Percentiles rank a stretch among this genome's conserved stretches.
phyloP scores from a whole-genome alignment of 2,888 invertebrate species.

The Eristalis pertinax region DNA sequence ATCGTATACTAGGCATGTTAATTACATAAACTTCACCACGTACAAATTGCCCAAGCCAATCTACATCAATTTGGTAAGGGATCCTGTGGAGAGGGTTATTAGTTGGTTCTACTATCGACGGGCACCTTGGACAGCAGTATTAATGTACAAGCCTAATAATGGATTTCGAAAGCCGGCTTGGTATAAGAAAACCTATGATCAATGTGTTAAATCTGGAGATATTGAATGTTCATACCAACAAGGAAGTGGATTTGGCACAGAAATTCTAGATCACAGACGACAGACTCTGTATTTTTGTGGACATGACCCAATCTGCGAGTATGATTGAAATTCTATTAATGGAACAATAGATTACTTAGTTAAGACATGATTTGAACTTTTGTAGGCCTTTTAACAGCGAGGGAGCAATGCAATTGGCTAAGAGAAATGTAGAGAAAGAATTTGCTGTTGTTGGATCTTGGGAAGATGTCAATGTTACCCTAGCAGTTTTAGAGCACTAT shows the following conservation, averaged over 20 bases:
- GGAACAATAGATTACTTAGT: no score
- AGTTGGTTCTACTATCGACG: constrained; percentile 95
- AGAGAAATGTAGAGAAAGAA: constrained; percentile 90
- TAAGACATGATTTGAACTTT: background rate
- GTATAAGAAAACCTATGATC: constrained; percentile 93
- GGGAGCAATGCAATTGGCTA: constrained; percentile 90
- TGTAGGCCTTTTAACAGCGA: constrained; percentile 91
- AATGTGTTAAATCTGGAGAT: constrained; percentile 90
- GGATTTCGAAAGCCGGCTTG: constrained; percentile 80
- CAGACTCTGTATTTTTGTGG: constrained; percentile 95
- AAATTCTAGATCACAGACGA: constrained; percentile 91
- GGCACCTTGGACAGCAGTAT: constrained; percentile 86
- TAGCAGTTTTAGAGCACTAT: constrained; percentile 90
- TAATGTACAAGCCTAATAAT: constrained; percentile 72
- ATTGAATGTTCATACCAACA: constrained; percentile 90
- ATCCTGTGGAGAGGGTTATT: constrained; percentile 93
- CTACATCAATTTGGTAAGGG: constrained; percentile 93
- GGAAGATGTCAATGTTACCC: constrained; percentile 91
- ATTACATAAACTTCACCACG: constrained; percentile 91
- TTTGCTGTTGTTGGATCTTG: constrained; percentile 93
- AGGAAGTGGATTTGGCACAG: constrained; percentile 87
- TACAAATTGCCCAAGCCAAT: constrained; percentile 90
- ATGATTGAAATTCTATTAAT: constrained; percentile 77
- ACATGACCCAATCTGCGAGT: constrained; percentile 90
- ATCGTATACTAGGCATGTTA: constrained; percentile 92